Evolutionary conservation across 2,888 invertebrate genomes (phyloP).

Genomic region (Pseudococcus viburni): DNA sequence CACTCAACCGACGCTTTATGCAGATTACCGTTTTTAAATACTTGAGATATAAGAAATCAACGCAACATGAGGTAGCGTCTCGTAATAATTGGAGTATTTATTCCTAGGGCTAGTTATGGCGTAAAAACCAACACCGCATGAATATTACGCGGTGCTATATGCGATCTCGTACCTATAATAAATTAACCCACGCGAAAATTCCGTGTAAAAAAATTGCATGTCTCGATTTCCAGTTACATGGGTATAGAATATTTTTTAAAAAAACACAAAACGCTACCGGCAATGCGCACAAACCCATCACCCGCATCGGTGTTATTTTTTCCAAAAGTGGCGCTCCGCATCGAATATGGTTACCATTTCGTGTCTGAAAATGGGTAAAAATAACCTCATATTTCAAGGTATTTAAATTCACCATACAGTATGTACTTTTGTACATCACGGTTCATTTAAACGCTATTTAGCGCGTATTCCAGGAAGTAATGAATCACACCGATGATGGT

Average conservation of each 20-base stretch:
- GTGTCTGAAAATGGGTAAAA: slow-evolving; percentile 1
- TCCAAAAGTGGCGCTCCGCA: neutral
- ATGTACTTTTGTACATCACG: neutral
- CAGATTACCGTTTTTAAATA: neutral
- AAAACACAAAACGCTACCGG: neutral
- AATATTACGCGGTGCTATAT: slow-evolving; percentile 9
- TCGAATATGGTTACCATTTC: neutral
- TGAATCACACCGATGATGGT: slow-evolving; percentile 22
- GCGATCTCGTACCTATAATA: slow-evolving; percentile 16
- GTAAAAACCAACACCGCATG: neutral
- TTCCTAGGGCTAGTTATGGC: slow-evolving; percentile 28
- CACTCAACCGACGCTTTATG: neutral
- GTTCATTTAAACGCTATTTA: slow-evolving; percentile 5
- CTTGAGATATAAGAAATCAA: neutral
- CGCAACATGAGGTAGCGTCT: slow-evolving; percentile 3
- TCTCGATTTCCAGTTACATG: slow-evolving; percentile 21
- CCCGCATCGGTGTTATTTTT: neutral
- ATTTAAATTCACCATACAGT: slow-evolving; percentile 7
- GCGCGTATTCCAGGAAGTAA: slow-evolving; percentile 29
- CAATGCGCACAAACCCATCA: neutral
- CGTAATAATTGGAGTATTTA: slow-evolving; percentile 35
- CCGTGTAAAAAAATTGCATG: slow-evolving; percentile 11
- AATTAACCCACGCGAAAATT: slow-evolving; percentile 29
- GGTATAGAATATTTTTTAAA: too few species aligned
- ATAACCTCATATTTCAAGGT: slow-evolving; percentile 23